Evolutionary conservation across 2,888 invertebrate genomes (phyloP).

Genomic region (Philonicus albiceps): DNA sequence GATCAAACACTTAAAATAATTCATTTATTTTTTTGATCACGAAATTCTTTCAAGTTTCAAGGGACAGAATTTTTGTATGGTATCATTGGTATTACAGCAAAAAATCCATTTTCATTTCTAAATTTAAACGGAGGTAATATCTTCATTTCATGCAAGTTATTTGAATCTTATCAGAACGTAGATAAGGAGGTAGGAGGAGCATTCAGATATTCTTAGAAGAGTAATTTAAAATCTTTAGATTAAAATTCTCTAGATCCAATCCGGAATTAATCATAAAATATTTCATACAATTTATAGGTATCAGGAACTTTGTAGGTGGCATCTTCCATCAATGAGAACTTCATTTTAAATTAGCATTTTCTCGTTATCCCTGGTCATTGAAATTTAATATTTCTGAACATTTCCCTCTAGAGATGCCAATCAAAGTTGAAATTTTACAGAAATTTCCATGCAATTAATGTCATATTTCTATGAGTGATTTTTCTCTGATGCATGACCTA

Average conservation of each 20-base stretch:
- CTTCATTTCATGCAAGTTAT: neutral
- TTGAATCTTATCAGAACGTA: neutral
- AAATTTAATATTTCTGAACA: neutral
- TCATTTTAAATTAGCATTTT: neutral
- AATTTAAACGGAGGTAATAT: neutral
- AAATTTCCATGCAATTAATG: neutral
- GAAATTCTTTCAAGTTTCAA: too few relatives aligned
- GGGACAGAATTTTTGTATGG: too few relatives aligned
- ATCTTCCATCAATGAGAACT: neutral
- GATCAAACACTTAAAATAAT: too few relatives aligned
- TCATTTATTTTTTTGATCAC: too few relatives aligned
- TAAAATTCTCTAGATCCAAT: neutral
- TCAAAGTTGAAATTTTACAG: neutral
- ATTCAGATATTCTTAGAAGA: neutral
- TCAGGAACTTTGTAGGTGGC: neutral
- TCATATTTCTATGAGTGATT: neutral
- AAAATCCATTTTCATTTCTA: neutral
- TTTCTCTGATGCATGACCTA: neutral
- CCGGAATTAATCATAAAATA: neutral
- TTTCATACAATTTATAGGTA: neutral
- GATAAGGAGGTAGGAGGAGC: neutral
- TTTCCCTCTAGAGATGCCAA: neutral
- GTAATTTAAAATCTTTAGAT: neutral
- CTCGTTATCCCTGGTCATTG: neutral
- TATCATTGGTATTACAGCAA: neutral